Evolutionary conservation across 2,888 invertebrate genomes (phyloP), one percentile per base, ranked within the genome.

Genomic region (Hermaeophaga mercurialis): DNA sequence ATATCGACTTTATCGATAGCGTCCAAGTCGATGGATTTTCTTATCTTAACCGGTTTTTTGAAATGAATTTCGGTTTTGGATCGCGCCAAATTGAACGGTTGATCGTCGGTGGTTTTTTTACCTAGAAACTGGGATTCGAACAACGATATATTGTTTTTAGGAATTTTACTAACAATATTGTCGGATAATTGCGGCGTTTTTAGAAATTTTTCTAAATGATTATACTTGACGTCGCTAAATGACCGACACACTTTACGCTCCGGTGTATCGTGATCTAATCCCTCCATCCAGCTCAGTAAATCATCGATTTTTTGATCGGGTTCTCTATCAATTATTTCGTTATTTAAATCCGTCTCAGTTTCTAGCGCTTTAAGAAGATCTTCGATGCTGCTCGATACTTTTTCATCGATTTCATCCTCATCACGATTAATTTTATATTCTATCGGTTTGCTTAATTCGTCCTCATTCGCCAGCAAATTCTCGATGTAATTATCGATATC

Each of bases 401-500:
- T 64, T 52, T 71, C 73, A 12, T 66, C 63, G 9, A 65, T n/a
- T 19, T 18, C 61, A 12, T 58, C 59, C 5, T 57, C 34, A 44
- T 62, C 64, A 24, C 41, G 44, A 43, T 57, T 36, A 6, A 48
- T 36, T 45, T 63, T 61, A 52, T 66, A 70, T 59, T 74, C 72
- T 34, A 75, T 70, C 0, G 78, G 78, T 63, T 76, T 78, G 62
- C 74, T 68, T 6, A 78, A 57, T 60, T 78, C 76, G 17, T 76
- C 73, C 62, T 78, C 75, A 46, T 76, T 75, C 15, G 73, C 71
- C 17, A 79, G 45, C 7, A 79, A 66, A 61, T 75, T 67, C 63
- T 78, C 79, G 28, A 79, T 78, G 47, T 78, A 79, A 66, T 73
- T 64, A 60, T 79, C 78, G 34, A 75, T 67, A 38, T 74, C 69